A percentile compares a stretch with the other conserved stretches of the same genome.
Evolutionary conservation across 1,140 invertebrate species (phyloP).

Genomic region (Zeugodacus cucurbitae): DNA sequence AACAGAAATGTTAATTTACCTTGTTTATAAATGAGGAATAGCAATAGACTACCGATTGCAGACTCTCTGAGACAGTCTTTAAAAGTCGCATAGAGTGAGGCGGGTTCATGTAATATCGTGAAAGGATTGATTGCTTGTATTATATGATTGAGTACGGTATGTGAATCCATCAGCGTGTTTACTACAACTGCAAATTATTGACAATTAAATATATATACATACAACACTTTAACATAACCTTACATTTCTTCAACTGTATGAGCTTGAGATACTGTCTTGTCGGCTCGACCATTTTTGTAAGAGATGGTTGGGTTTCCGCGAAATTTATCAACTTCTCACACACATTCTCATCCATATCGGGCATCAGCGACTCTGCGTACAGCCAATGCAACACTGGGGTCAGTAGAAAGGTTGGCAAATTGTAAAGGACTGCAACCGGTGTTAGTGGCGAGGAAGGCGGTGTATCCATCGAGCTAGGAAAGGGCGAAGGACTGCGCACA

Average conservation of each 20-base stretch:
- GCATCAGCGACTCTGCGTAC: slow-evolving; percentile 73
- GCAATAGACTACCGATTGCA: slow-evolving; percentile 67
- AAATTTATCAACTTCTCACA: slow-evolving; percentile 70
- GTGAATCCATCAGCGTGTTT: slow-evolving; percentile 72
- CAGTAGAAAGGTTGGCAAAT: slow-evolving; percentile 71
- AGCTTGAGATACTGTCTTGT: slow-evolving; percentile 73
- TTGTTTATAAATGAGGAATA: neutral
- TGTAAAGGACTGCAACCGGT: slow-evolving; percentile 57
- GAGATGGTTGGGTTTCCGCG: slow-evolving; percentile 67
- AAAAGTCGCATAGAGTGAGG: slow-evolving; percentile 71
- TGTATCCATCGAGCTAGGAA: slow-evolving; percentile 59
- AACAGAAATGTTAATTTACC: neutral
- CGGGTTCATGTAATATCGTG: slow-evolving; percentile 67
- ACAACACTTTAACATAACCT: slow-evolving; percentile 55
- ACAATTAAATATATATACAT: neutral
- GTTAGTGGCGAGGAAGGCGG: slow-evolving; percentile 62
- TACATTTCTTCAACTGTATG: slow-evolving; percentile 74
- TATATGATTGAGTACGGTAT: slow-evolving; percentile 70
- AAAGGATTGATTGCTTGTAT: slow-evolving; percentile 69
- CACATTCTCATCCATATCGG: slow-evolving; percentile 69
- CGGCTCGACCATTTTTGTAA: slow-evolving; percentile 69
- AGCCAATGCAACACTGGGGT: slow-evolving; percentile 72
- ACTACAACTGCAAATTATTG: slow-evolving; percentile 69
- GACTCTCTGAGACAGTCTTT: slow-evolving; percentile 72
- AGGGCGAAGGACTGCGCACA: slow-evolving; percentile 58